A percentile compares a stretch with the other conserved stretches of the same genome.
Conservation (phyloP, 2,888 invertebrate species). For the Drosophila macrospina region DNA sequence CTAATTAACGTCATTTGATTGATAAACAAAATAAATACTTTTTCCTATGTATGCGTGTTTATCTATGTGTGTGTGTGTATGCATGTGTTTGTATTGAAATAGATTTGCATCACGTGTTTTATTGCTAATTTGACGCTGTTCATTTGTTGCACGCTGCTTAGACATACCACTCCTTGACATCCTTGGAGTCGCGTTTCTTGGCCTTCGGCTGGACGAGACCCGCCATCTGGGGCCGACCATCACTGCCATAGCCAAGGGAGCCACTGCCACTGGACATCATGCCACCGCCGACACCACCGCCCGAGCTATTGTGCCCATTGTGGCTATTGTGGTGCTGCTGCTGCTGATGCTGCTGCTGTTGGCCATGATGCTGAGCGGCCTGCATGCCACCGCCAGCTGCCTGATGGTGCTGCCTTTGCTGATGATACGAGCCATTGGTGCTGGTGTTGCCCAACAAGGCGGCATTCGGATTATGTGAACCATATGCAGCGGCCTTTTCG, state of each 20-base stretch:
- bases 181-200: slow-evolving; percentile 92
- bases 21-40: slow-evolving; percentile 47
- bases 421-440: slow-evolving; percentile 85
- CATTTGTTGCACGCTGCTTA: slow-evolving; percentile 86
- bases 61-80: slow-evolving; percentile 17
- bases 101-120: not conserved
- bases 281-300: slow-evolving; percentile 67
- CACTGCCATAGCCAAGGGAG: slow-evolving; percentile 80
- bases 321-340: slow-evolving; percentile 38
- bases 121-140: slow-evolving; percentile 28
- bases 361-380: slow-evolving; percentile 57
- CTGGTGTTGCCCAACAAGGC: slow-evolving; percentile 90
- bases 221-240: slow-evolving; percentile 84
- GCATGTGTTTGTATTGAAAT: slow-evolving; percentile 11
- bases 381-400: slow-evolving; percentile 43
- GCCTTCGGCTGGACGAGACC: slow-evolving; percentile 86
- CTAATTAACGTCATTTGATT: slow-evolving; percentile 62
- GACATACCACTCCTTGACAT: slow-evolving; percentile 98
- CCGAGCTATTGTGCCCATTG: slow-evolving; percentile 48
- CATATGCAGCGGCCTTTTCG: slow-evolving; percentile 89
- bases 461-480: slow-evolving; percentile 90
- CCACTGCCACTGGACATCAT: slow-evolving; percentile 80
- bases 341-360: slow-evolving; percentile 81
- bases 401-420: slow-evolving; percentile 85
- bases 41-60: slow-evolving; percentile 25